phyloP scores from a whole-genome alignment of 2,888 invertebrate species.

The Sarcophaga rosellei region DNA sequence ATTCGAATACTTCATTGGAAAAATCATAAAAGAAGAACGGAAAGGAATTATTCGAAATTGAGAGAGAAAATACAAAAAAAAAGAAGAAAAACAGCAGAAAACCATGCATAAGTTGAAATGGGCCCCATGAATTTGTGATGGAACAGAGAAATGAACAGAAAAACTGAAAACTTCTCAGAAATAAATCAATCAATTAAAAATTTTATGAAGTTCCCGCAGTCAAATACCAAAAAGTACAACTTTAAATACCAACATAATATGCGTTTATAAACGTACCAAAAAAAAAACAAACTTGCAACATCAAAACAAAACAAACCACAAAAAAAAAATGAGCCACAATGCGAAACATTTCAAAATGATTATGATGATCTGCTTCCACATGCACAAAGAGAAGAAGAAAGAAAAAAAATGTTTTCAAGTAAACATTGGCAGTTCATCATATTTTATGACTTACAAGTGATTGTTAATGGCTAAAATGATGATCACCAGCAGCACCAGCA shows the following conservation, averaged over 20 bases:
- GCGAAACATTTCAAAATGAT: constrained; percentile 58
- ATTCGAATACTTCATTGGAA: constrained; percentile 61
- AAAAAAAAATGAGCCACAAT: constrained; percentile 3
- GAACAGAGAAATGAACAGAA: background rate
- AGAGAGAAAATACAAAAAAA: constrained; percentile 9
- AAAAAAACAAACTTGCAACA: constrained; percentile 14
- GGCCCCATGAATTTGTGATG: constrained; percentile 34
- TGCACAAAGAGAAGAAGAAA: constrained; percentile 45
- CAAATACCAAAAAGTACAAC: constrained; percentile 68
- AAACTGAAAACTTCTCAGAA: constrained; percentile 73
- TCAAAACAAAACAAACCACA: constrained; percentile 16
- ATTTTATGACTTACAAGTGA: constrained; percentile 68
- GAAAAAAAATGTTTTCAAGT: constrained; percentile 56
- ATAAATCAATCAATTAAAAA: constrained; percentile 82
- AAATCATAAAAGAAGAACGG: constrained; percentile 59
- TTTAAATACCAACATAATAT: constrained; percentile 70
- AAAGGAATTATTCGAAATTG: constrained; percentile 26
- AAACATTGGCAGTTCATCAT: constrained; percentile 68
- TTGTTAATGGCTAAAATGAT: constrained; percentile 46
- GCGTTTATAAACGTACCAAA: constrained; percentile 49
- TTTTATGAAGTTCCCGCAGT: constrained; percentile 76
- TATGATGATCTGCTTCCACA: constrained; percentile 56
- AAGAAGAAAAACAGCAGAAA: background rate
- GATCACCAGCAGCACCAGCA: constrained; percentile 41
- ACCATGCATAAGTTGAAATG: constrained; percentile 33